phyloP scores from a whole-genome alignment of 2,888 invertebrate species.

The Bombylius major region DNA sequence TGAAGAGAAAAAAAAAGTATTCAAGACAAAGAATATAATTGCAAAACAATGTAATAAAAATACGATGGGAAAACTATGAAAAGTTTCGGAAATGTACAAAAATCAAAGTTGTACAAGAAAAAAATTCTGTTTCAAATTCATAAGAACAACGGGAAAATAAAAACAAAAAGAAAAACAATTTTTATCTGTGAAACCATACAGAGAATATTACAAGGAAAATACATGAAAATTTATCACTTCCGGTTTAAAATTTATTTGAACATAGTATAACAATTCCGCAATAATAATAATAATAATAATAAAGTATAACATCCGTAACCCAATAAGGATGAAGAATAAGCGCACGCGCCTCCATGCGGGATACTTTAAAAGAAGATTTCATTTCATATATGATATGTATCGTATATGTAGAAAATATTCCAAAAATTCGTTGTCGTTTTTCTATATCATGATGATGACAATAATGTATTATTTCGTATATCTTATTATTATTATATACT shows the following conservation, averaged over 20 bases:
- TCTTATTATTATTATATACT: too few species aligned
- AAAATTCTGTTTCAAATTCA: too few species aligned
- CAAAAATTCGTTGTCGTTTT: background rate
- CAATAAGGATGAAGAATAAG: constrained; percentile 5
- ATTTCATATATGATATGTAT: background rate
- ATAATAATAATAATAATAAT: background rate
- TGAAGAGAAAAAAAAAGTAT: too few species aligned
- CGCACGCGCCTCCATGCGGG: constrained; percentile 8
- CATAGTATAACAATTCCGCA: background rate
- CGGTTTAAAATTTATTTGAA: background rate
- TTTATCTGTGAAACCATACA: too few species aligned
- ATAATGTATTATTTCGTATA: background rate
- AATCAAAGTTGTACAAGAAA: too few species aligned
- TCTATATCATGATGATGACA: background rate
- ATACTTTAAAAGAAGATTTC: background rate
- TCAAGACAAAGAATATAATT: too few species aligned
- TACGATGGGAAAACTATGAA: too few species aligned
- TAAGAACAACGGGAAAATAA: too few species aligned
- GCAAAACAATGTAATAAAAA: too few species aligned
- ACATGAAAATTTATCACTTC: constrained; percentile 7
- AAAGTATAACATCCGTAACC: background rate
- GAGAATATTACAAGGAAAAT: background rate
- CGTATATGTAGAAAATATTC: background rate
- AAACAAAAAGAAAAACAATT: too few species aligned
- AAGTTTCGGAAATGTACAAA: too few species aligned